phyloP scores from a whole-genome alignment of 1,140 invertebrate genomes.

The Anthonomus grandis region DNA sequence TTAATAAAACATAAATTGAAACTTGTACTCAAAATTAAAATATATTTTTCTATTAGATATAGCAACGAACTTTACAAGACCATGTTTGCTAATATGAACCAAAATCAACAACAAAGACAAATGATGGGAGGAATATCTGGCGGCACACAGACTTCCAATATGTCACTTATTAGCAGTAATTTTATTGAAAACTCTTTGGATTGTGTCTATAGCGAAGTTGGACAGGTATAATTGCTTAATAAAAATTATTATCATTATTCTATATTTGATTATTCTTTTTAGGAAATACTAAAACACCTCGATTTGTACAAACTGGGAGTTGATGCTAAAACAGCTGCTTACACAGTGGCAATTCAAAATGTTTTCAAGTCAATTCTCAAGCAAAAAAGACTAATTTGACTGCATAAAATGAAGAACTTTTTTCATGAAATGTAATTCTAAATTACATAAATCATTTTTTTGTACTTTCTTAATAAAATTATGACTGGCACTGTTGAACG shows the following conservation, averaged over 20 bases:
- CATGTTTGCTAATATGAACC: constrained; percentile 2
- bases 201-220: constrained; percentile 7
- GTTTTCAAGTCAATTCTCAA: constrained; percentile 61
- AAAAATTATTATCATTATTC: constrained; percentile 2
- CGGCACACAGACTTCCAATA: background rate
- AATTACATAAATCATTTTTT: no score
- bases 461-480: no score
- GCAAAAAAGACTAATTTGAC: constrained; percentile 16
- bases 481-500: no score
- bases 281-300: constrained; percentile 72
- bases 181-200: constrained; percentile 15
- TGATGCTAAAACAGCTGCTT: constrained; percentile 80
- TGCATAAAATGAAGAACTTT: no score
- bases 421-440: no score
- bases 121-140: background rate
- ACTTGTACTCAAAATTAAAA: background rate
- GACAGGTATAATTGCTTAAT: constrained; percentile 11
- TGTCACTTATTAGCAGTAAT: constrained; percentile 10
- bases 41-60: constrained; percentile 6
- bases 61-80: constrained; percentile 3
- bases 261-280: constrained; percentile 48
- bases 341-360: constrained; percentile 77
- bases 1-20: no score
- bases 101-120: background rate
- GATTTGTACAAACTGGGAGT: constrained; percentile 68